Evolutionary conservation across 2,797 vertebrate species (phyloP), one percentile per base, ranked within the genome.

Genomic region (Gila robusta): DNA sequence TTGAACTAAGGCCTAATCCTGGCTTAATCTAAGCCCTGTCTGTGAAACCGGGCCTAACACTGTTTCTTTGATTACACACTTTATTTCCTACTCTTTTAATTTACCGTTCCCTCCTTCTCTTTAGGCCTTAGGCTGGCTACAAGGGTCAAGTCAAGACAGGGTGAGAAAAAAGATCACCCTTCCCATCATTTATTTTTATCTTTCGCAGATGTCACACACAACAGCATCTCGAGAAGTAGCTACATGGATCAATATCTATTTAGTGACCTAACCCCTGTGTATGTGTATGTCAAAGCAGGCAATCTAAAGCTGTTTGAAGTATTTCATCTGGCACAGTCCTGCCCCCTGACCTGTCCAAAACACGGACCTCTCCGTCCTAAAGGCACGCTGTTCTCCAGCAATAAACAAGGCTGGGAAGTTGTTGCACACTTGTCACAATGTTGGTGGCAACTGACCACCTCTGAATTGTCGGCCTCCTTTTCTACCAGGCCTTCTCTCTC

Each of bases 171-270:
- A 84, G 87, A 88, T 86, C 88, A 81, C 69, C 73, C 86, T 85
- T 70, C 56, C 89, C 88, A 90, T 88, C 76, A 91, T 92, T 89
- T 92, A 89, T 91, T 89, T 91, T 88, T 88, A 88, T 92, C 90
- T 90, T 90, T 93, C 89, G 86, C 85, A 86, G 90, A 90, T 88
- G 88, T 89, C 89, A 77, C 87, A 88, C 87, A 78, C 80, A 88
- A 88, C 72, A 71, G 70, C 86, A 90, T 90, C 89, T 32, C 41
- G 37, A 89, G 89, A 93, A 88, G 87, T 81, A 83, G 88, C 89
- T 86, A 91, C 82, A 85, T 89, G 90, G 91, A 94, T 95, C 93
- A 93, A 94, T 95, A 94, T 91, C 93, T 92, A 93, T 93, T 91
- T 93, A 91, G 89, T 94, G 94, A 93, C 93, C 94, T 93, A 88